Evolutionary conservation across 2,113 vertebrate species (phyloP).

Genomic region (Pyxicephalus adspersus): DNA sequence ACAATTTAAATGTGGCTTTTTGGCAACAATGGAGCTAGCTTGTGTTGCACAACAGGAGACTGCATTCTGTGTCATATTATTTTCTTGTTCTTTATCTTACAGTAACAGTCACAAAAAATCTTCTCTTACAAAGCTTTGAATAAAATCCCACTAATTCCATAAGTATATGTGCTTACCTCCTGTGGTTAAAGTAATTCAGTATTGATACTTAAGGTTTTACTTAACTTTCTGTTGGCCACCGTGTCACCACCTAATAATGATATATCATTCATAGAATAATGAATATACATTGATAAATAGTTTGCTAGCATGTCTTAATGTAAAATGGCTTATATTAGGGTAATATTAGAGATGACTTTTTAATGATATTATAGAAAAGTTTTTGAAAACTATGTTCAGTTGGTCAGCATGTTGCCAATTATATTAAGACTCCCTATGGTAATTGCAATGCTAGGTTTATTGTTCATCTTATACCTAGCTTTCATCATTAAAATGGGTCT

Average conservation of each 20-base stretch:
- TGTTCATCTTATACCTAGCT: too few species aligned
- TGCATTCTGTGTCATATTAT: constrained; percentile 3
- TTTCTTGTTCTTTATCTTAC: constrained; percentile 26
- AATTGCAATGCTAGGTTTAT: too few species aligned
- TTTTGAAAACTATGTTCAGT: too few species aligned
- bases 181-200: constrained; percentile 23
- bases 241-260: background rate
- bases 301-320: background rate
- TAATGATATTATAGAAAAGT: too few species aligned
- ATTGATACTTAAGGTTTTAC: background rate
- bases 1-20: constrained; percentile 38
- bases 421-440: too few species aligned
- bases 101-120: constrained; percentile 19
- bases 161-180: background rate
- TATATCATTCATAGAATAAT: constrained; percentile 8
- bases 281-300: background rate
- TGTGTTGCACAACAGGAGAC: constrained; percentile 22
- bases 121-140: background rate
- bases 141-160: constrained; percentile 34
- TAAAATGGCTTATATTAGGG: too few species aligned
- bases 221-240: background rate
- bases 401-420: too few species aligned
- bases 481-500: too few species aligned
- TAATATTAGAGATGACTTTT: too few species aligned
- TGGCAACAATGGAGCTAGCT: constrained; percentile 34